Conservation (phyloP, 2,888 invertebrate species). For the Conus canariensis region DNA sequence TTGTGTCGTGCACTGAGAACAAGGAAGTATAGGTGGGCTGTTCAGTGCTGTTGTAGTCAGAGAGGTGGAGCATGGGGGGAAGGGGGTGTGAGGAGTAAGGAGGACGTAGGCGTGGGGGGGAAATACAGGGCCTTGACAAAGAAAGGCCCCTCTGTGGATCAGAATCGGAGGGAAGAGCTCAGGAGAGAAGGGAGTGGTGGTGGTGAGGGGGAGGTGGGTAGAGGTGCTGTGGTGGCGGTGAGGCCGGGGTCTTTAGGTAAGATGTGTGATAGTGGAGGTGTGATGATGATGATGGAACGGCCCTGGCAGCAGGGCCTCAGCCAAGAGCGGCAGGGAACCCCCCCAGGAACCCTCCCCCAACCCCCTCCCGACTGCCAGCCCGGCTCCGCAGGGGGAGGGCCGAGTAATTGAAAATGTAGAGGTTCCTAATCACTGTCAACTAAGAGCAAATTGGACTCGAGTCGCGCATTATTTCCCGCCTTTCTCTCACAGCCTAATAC, state of each 20-base stretch:
- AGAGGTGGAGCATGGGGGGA: no score
- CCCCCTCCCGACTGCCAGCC: neutral
- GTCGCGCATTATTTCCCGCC: constrained; percentile 47
- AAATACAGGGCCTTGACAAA: no score
- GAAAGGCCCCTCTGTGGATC: no score
- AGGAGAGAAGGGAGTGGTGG: neutral
- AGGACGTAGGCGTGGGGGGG: neutral
- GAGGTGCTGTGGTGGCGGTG: neutral
- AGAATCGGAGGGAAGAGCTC: neutral
- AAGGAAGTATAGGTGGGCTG: neutral
- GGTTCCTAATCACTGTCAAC: constrained; percentile 49
- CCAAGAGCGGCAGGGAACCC: neutral
- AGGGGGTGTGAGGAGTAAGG: neutral
- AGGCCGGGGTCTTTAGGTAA: neutral
- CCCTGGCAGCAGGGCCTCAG: neutral
- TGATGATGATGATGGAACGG: neutral
- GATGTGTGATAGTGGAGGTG: neutral
- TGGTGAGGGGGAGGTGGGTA: neutral
- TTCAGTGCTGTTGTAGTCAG: no score
- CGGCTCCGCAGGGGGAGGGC: constrained; percentile 29
- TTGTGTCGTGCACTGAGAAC: neutral
- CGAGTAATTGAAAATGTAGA: constrained; percentile 52
- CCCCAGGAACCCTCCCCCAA: neutral
- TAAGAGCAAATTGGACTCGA: constrained; percentile 43
- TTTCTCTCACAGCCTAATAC: constrained; percentile 44